Evolutionary conservation across 2,113 vertebrate genomes (phyloP).

Genomic region (Oreocharis arfaki): DNA sequence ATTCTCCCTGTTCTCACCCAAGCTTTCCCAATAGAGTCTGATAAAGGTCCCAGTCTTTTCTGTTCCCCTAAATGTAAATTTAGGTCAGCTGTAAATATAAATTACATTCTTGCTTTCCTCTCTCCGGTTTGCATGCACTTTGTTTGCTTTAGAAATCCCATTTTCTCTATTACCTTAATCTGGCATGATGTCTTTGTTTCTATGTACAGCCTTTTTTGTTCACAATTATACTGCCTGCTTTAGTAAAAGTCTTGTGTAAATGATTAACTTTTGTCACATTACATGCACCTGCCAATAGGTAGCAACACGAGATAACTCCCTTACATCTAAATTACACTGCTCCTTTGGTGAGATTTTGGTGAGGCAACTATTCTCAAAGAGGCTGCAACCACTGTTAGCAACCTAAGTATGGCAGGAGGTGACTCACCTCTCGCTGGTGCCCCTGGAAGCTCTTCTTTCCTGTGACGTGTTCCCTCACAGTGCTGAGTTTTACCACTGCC

Average conservation of each 20-base stretch:
- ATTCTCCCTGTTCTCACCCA: neutral
- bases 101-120: neutral
- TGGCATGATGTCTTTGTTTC: neutral
- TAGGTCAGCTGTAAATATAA: neutral
- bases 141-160: neutral
- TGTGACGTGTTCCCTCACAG: rapidly evolving
- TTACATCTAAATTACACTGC: neutral
- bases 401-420: neutral
- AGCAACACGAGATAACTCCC: neutral
- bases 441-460: neutral
- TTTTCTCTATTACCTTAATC: neutral
- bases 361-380: neutral
- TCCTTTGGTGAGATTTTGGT: neutral
- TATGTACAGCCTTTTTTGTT: neutral
- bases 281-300: neutral
- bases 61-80: neutral
- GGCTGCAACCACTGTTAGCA: neutral
- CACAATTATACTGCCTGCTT: neutral
- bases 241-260: neutral
- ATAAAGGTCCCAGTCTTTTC: neutral
- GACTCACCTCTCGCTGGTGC: neutral
- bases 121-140: neutral
- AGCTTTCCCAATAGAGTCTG: neutral
- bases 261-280: neutral
- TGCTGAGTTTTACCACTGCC: neutral